Base-by-base conservation (phyloP, 2,888 invertebrate species). In the Rosalia funebris region DNA sequence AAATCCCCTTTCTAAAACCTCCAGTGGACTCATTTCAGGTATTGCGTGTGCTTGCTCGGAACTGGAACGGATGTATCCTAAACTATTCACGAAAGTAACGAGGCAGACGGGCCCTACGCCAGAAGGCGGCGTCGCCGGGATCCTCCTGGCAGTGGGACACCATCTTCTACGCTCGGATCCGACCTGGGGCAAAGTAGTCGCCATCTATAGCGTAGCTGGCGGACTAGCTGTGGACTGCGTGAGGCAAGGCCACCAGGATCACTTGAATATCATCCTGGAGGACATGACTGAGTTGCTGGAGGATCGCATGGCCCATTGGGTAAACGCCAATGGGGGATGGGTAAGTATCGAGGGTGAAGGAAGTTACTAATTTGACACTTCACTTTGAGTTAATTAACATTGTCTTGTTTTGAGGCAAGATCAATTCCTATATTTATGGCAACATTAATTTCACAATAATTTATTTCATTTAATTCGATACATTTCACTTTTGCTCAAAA, bases 261-360 rank as follows among this genome's bases (percentile, higher is more conserved):
- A 89, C 73, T 84, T 95, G 50, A 88, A 89, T 7, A 88, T 88
- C 57, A 84, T 95, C 15, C 85, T 93, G 63, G 91, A 93, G 71
- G 90, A 91, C 37, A 89, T 94, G 72, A 86, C 89, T 0, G 89
- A 91, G 67, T 87, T 91, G 16, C 84, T 91, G 20, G 89, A 90
- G 74, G 87, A 89, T 68, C 87, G 88, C 68, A 79, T 91, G 25
- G 89, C 89, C 0, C 80, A 87, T 0, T 95, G 95, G 95, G 89
- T 95, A 9, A 89, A 90, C 50, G 84, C 88, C 44, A 91, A 93
- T 75, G 94, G 94, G 12, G 95, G 95, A 79, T 95, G 95, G 95
- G 94, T 94, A 82, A 39, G 42, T n/a, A 15, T 31, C n/a, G n/a
- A n/a, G n/a, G n/a, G n/a, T n/a, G n/a, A n/a, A n/a, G n/a, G n/a